Evolutionary conservation across 2,797 vertebrate species (phyloP), one percentile per base, ranked within the genome.

Genomic region (Trematomus bernacchii): DNA sequence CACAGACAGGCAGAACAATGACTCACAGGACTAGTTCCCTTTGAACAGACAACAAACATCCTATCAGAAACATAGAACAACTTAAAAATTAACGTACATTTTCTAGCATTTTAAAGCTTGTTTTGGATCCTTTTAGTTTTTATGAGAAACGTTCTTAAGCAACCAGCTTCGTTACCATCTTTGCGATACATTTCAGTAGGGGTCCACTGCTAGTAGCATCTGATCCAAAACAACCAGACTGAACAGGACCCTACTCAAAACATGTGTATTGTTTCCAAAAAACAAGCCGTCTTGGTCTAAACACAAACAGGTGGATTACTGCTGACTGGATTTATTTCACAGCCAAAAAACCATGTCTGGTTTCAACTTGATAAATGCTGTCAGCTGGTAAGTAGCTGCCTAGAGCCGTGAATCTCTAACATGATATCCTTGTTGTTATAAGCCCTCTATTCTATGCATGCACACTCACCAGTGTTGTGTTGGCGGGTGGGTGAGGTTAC

Each of bases 401-500:
- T 76, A 58, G 66, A 80, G 69, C 73, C 61, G 70, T 15, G 59
- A 51, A 75, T 75, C 71, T 79, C 47, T 16, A 63, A 64, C 59
- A 74, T 77, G 71, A 79, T 66, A 66, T 79, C 77, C 57, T 84
- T 37, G 33, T 9, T 37, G 7, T 37, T 65, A 76, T 66, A 79
- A 84, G 75, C 48, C 19, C 46, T 70, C 57, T 85, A 61, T 80
- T 85, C 72, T 79, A 67, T 78, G 69, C 64, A 61, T 50, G 62
- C 62, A 64, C 58, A 93, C 96, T 92, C 93, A 99, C 98, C 98
- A 80, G 92, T 93, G 86, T 97, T 97, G 88, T 98, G 96, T 73
- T 99, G 98, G 40, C 97, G 95, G 68, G 98, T 99, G 83, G 98
- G 98, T 66, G 98, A 99, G 67, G 97, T 99, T 85, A 99, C 95